Percentiles rank a stretch among this genome's conserved stretches.
These are phyloP conservation scores for Toxotes lorentzi DNA, from an alignment of 2,797 vertebrate species.

Conservation along the genomic window DNA sequence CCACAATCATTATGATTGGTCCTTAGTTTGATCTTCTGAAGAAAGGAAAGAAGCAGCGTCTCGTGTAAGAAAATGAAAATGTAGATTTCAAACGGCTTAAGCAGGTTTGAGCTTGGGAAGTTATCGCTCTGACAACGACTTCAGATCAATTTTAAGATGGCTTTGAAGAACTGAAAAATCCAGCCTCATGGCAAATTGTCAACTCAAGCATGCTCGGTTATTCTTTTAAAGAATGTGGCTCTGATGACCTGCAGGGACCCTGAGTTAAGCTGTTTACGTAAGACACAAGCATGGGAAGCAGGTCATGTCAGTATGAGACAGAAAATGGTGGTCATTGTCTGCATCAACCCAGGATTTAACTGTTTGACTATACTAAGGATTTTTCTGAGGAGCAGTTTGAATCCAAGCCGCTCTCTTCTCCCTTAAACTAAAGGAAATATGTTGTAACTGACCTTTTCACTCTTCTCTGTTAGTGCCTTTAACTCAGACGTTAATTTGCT, in stretches of 20 bases:
- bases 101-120: neutral
- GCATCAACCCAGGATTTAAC: neutral
- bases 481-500: conserved; percentile 87
- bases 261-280: conserved; percentile 49
- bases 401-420: neutral
- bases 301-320: neutral
- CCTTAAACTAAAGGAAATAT: neutral
- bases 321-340: neutral
- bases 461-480: conserved; percentile 87
- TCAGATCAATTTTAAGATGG: neutral
- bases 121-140: conserved; percentile 10
- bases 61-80: neutral
- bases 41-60: neutral
- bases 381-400: neutral
- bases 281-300: conserved; percentile 38
- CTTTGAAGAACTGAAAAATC: conserved; percentile 24
- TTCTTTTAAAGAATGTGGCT: conserved; percentile 40
- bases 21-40: neutral
- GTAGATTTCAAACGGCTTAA: neutral
- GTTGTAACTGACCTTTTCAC: conserved; percentile 87
- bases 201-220: conserved; percentile 3
- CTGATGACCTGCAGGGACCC: conserved; percentile 20
- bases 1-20: neutral
- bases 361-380: neutral
- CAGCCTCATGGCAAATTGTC: conserved; percentile 19